phyloP scores from a whole-genome alignment of 2,888 invertebrate species.

The Nephrotoma guestfalica region DNA sequence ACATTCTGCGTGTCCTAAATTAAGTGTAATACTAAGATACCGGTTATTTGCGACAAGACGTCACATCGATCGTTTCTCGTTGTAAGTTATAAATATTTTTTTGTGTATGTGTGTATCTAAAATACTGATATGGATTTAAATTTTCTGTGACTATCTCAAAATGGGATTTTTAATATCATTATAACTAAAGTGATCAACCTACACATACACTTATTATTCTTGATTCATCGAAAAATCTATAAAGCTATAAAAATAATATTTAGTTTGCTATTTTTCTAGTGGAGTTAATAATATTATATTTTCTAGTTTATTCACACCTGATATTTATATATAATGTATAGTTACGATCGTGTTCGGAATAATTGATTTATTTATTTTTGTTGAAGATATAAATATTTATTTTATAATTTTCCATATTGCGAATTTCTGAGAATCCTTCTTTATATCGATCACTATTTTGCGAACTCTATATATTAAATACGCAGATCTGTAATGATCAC shows the following conservation, averaged over 20 bases:
- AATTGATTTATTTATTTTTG: background rate
- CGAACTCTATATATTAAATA: background rate
- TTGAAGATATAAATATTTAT: background rate
- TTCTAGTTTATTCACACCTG: background rate
- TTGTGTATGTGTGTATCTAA: background rate
- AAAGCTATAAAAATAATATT: background rate
- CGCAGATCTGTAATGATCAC: background rate
- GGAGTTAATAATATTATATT: background rate
- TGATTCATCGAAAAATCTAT: background rate
- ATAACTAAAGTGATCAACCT: background rate
- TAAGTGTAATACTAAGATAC: background rate
- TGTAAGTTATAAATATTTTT: background rate
- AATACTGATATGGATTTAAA: background rate
- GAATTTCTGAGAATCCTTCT: background rate
- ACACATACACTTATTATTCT: background rate
- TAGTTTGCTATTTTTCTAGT: background rate
- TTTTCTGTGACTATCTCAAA: background rate
- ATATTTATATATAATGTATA: background rate
- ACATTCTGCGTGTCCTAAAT: background rate
- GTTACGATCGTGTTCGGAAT: background rate
- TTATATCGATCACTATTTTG: background rate
- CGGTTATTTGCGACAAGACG: background rate
- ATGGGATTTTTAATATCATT: background rate
- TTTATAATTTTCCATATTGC: background rate
- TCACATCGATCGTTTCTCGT: background rate